phyloP scores from a whole-genome alignment of 2,113 vertebrate species.

The Asarcornis scutulata region DNA sequence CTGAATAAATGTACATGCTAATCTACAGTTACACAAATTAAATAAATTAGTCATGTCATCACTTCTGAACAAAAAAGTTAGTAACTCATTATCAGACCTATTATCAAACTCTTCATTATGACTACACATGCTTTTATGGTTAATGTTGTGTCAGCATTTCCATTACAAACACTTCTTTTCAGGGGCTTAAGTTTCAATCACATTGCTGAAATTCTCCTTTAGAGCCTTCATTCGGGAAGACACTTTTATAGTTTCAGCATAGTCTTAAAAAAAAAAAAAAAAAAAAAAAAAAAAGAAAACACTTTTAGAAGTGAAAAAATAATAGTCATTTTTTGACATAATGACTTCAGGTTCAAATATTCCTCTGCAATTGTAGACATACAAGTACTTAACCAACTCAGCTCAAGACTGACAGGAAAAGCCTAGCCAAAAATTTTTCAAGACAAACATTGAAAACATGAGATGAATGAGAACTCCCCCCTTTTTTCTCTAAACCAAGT shows the following conservation, averaged over 20 bases:
- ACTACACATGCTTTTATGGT: neutral
- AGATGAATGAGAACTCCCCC: neutral
- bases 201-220: neutral
- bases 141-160: constrained; percentile 1
- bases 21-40: constrained; percentile 33
- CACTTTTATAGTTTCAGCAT: neutral
- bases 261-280: neutral
- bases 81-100: constrained; percentile 5
- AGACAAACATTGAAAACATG: neutral
- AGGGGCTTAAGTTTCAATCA: neutral
- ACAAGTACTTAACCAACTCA: neutral
- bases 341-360: neutral
- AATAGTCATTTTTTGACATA: neutral
- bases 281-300: too few species aligned
- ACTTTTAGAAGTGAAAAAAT: neutral
- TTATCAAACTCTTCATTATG: constrained; percentile 30
- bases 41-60: constrained; percentile 52
- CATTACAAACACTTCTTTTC: neutral
- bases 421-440: neutral
- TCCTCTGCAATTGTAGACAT: neutral
- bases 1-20: constrained; percentile 20
- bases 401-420: neutral
- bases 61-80: constrained; percentile 2
- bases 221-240: neutral
- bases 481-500: neutral